Conservation (phyloP, 2,888 invertebrate genomes). For the Trichacis sp. region DNA sequence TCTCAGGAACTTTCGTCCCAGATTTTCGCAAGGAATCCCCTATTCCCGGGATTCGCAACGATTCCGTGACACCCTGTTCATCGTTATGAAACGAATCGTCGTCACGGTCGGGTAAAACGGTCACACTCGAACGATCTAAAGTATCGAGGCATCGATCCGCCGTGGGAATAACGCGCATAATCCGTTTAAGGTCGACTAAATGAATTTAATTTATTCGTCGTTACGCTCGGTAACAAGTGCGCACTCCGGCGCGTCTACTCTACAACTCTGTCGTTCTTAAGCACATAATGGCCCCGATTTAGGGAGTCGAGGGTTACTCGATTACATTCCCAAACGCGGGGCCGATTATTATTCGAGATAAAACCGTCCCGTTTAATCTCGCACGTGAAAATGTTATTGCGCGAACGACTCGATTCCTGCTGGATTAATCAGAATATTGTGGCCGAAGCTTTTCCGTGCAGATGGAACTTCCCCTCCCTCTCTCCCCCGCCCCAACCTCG, state of each 20-base stretch:
- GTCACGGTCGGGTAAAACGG: background rate
- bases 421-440: background rate
- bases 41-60: no score
- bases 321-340: background rate
- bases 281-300: conserved; percentile 2
- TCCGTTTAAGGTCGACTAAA: conserved; percentile 9
- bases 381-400: background rate
- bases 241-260: background rate
- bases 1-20: no score
- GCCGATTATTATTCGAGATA: background rate
- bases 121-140: background rate
- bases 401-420: background rate
- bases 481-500: no score
- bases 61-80: no score
- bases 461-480: no score
- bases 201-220: conserved; percentile 9
- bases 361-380: background rate
- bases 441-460: no score
- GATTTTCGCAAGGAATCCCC: no score
- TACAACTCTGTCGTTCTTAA: conserved; percentile 1
- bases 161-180: conserved; percentile 8
- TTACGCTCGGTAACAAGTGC: conserved; percentile 3
- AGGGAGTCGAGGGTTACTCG: background rate
- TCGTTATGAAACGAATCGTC: background rate
- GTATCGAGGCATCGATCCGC: conserved; percentile 1